These are phyloP conservation scores for Cantharis rustica DNA, from an alignment of 2,888 invertebrate genomes.

Conservation along the genomic window DNA sequence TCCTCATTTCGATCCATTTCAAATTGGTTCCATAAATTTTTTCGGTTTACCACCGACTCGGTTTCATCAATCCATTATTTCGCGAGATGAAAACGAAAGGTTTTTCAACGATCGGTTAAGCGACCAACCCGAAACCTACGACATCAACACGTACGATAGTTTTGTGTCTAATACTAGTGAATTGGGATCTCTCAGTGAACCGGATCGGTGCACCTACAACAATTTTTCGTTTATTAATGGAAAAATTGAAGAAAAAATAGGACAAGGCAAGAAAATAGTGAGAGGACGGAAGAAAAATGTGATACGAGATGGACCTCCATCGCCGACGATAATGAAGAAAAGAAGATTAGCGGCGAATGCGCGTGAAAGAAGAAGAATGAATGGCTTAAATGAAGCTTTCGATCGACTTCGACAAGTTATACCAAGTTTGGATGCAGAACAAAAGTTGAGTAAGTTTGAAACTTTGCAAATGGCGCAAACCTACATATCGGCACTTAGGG, in stretches of 20 bases:
- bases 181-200: slow-evolving; percentile 44
- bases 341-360: slow-evolving; percentile 73
- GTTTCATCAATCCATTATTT: slow-evolving; percentile 6
- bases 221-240: slow-evolving; percentile 42
- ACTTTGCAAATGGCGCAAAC: slow-evolving; percentile 81
- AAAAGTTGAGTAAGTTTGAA: slow-evolving; percentile 75
- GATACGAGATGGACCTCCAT: slow-evolving; percentile 45
- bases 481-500: slow-evolving; percentile 71
- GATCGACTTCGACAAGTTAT: slow-evolving; percentile 71
- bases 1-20: slow-evolving; percentile 18
- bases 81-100: slow-evolving; percentile 6
- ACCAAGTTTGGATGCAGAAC: slow-evolving; percentile 69
- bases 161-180: slow-evolving; percentile 46
- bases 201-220: slow-evolving; percentile 43
- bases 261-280: slow-evolving; percentile 23
- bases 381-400: slow-evolving; percentile 74
- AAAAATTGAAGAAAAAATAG: slow-evolving; percentile 23
- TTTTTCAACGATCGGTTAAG: slow-evolving; percentile 17
- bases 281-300: slow-evolving; percentile 41
- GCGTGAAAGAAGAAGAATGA: slow-evolving; percentile 72
- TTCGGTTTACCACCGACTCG: slow-evolving; percentile 14
- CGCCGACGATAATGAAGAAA: slow-evolving; percentile 61
- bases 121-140: slow-evolving; percentile 42
- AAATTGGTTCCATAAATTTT: slow-evolving; percentile 26
- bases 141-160: slow-evolving; percentile 49